phyloP scores from a whole-genome alignment of 30 jellyfish, hydroid and myxozoan genomes.

The Aurelia sp. region DNA sequence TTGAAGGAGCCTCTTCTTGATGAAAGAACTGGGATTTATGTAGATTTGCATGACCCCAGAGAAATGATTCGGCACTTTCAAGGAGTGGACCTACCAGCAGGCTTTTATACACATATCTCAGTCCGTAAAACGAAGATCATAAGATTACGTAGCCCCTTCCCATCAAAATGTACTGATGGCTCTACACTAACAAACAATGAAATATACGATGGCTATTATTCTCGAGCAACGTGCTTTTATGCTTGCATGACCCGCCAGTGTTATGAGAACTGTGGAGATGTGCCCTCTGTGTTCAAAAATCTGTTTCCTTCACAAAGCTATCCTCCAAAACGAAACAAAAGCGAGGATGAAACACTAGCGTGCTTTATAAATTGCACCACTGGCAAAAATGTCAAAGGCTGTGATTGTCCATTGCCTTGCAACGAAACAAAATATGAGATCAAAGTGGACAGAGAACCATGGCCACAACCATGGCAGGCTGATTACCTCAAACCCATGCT shows the following conservation, averaged over 20 bases:
- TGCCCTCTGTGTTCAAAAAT: not conserved
- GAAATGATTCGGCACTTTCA: not conserved
- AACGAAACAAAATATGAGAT: conserved; percentile 31
- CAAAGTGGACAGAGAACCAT: conserved; percentile 26
- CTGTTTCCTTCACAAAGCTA: not conserved
- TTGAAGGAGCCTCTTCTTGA: not conserved
- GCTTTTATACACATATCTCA: not conserved
- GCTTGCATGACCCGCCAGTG: not conserved
- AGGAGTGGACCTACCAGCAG: conserved; percentile 2
- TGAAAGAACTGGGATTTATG: not conserved
- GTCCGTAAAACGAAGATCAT: not conserved
- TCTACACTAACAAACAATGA: not conserved
- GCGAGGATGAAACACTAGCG: not conserved
- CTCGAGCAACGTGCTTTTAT: conserved; percentile 5
- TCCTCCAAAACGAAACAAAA: not conserved
- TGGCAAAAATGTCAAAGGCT: not conserved
- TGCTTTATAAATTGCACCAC: not conserved
- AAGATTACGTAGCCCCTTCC: conserved; percentile 5
- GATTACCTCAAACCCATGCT: not conserved
- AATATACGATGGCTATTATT: not conserved
- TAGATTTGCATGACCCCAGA: conserved; percentile 11
- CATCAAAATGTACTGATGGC: not conserved
- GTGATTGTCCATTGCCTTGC: conserved; percentile 51
- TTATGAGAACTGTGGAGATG: not conserved
- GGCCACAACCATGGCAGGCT: conserved; percentile 50